Base-by-base conservation (phyloP, 2,113 vertebrate genomes). In the Nipponia nippon region DNA sequence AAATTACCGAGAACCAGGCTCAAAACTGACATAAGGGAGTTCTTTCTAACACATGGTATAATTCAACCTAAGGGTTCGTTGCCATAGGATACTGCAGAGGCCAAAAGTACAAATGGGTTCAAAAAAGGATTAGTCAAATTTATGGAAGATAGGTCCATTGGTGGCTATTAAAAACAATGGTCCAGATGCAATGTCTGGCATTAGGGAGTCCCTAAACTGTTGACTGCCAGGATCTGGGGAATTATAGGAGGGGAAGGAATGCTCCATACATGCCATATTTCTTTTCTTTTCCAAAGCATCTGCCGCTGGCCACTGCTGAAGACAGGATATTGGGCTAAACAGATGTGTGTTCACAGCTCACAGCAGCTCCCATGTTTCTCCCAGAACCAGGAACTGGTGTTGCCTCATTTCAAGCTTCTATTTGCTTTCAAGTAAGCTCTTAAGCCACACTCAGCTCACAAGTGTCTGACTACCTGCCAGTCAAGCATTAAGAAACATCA, bases 391-490 rank as follows among this genome's bases (percentile, higher is more conserved):
- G 87, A 87, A 91, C 34, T 2, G 2, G 53, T 53, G 20, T 88
- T 90, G 80, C 80, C 55, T 93, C 88, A 93, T 90, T 92, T 93
- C 83, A 83, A 89, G n/a, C 83, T 93, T 95, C 94, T 96, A 83
- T 95, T 94, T 95, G 63, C 40, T 96, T 89, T 96, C 65, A 91
- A 76, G 56, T 87, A 95, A 96, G 56, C 81, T 93, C 80, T 97
- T 91, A 91, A 95, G 32, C 52, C 72, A 91, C 38, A 34, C 34
- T 93, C 69, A 76, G 6, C 34, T 88, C 59, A 34, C 52, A 93
- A 95, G 53, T 82, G 38, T 92, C 94, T 96, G 92, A 97, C 80
- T 93, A 93, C 79, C 96, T 96, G 79, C 90, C 96, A 95, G 88
- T 95, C 88, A 93, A 81, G 80, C 88, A 76, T 96, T 94, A 93